A percentile compares a stretch with the other conserved stretches of the same genome.
These are phyloP conservation scores for Chloroclystis v-ata DNA, from an alignment of 2,888 invertebrate genomes.

Conservation along the genomic window DNA sequence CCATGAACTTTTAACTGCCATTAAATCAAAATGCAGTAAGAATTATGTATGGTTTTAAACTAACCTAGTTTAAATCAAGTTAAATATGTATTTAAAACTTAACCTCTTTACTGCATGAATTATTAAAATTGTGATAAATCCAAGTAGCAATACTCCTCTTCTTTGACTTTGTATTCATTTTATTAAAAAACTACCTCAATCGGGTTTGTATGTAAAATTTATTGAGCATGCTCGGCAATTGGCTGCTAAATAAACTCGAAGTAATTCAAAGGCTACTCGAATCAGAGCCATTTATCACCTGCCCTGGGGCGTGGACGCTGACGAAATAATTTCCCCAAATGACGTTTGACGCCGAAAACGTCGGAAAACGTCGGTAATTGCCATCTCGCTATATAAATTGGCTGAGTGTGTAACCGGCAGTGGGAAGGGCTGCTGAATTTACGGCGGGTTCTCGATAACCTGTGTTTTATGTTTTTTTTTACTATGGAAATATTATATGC, in stretches of 20 bases:
- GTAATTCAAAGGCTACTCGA: slow-evolving; percentile 27
- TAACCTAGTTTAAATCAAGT: too few species aligned
- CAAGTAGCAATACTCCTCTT: too few species aligned
- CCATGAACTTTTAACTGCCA: too few species aligned
- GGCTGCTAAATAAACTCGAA: slow-evolving; percentile 21
- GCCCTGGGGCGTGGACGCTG: slow-evolving; percentile 44
- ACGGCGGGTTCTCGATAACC: slow-evolving; percentile 37
- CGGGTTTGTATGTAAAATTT: neutral
- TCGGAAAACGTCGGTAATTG: slow-evolving; percentile 65
- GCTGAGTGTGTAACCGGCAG: slow-evolving; percentile 65
- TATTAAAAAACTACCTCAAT: too few species aligned
- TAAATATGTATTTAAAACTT: too few species aligned
- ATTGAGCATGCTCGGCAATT: neutral
- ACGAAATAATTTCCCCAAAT: slow-evolving; percentile 64
- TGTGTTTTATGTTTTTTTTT: slow-evolving; percentile 4
- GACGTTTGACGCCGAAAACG: slow-evolving; percentile 62
- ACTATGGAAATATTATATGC: too few species aligned
- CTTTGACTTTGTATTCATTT: too few species aligned
- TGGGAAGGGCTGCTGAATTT: slow-evolving; percentile 46
- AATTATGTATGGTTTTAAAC: too few species aligned
- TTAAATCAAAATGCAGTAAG: too few species aligned
- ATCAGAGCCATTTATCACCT: slow-evolving; percentile 39
- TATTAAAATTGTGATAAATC: too few species aligned
- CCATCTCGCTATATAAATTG: slow-evolving; percentile 70
- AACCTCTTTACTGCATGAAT: too few species aligned